Base-by-base conservation (phyloP, 2,113 vertebrate genomes). In the Nothobranchius furzeri region DNA sequence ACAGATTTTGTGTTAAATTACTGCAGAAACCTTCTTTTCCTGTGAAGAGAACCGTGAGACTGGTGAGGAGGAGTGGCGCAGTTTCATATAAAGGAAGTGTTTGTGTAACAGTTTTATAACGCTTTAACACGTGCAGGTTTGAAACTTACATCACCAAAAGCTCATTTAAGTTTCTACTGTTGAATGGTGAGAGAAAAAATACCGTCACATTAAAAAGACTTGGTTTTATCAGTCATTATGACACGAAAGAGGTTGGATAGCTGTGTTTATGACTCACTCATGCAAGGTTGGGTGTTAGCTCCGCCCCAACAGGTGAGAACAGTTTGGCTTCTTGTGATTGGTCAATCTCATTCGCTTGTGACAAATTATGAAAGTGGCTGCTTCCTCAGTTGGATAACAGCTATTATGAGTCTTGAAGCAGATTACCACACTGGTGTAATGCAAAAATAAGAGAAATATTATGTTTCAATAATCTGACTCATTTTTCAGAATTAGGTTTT, bases 21-120 rank as follows among this genome's bases (percentile, higher is more conserved):
- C 20, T 20, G 20, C 20, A 20, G 20, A 20, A 20, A 20, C 20
- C 20, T 20, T 20, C 20, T 20, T 20, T 20, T 20, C 20, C 20
- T 20, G 20, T 30, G 30, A 30, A 30, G 30, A 30, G 30, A 64
- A 45, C n/a, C 36, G 3, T 50, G 6, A 70, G 30, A 4, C 30
- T 30, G 30, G 30, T 30, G 30, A 4, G 30, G 4, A 30, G 30
- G 30, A 30, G 30, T 30, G 30, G 30, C 30, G 30, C 30, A 3
- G 30, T 30, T 30, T 30, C 30, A 30, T 20, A 1, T 30, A 30
- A 30, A 30, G 30, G 30, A 4, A 30, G 30, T 30, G 30, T 30
- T 85, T 84, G 77, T 81, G 70, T 25, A 89, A 86, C 51, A 12
- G 45, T 64, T 85, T 83, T 77, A 87, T 81, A 43, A 9, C 54